These are phyloP conservation scores for Gymnosoma rotundatum DNA, from an alignment of 2,888 invertebrate genomes.

Conservation along the genomic window DNA sequence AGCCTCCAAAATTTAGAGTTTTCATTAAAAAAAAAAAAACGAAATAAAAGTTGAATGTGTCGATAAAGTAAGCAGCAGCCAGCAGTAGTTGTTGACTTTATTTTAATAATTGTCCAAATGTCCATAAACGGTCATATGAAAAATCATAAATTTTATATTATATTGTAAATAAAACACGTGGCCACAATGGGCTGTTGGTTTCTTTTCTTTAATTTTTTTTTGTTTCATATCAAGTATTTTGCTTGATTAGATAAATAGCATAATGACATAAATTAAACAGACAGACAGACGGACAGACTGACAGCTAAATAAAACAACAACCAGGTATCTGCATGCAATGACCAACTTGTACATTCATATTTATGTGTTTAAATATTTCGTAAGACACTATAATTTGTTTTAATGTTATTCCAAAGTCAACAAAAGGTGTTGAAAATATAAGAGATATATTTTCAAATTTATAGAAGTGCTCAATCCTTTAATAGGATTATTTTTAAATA, in stretches of 20 bases:
- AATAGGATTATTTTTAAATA: not conserved
- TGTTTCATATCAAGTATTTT: slow-evolving; percentile 7
- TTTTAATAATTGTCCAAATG: slow-evolving; percentile 55
- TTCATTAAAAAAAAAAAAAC: not conserved
- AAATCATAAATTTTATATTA: slow-evolving; percentile 65
- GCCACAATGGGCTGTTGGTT: slow-evolving; percentile 36
- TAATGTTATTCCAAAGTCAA: not conserved
- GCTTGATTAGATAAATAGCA: slow-evolving; percentile 53
- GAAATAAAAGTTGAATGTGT: not conserved
- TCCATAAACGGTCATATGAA: slow-evolving; percentile 43
- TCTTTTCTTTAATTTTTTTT: not conserved
- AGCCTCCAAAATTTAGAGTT: too few species aligned
- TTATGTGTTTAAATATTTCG: too few species aligned
- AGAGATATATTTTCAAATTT: not conserved
- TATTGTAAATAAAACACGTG: slow-evolving; percentile 65
- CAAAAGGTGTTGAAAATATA: slow-evolving; percentile 9
- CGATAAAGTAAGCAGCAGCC: slow-evolving; percentile 42
- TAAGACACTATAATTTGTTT: too few species aligned
- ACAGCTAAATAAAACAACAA: too few species aligned
- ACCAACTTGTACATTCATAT: too few species aligned
- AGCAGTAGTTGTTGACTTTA: slow-evolving; percentile 53
- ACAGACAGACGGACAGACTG: not conserved
- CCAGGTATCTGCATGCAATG: too few species aligned
- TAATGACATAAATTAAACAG: slow-evolving; percentile 42
- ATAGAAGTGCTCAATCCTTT: slow-evolving; percentile 6